These are phyloP conservation scores for Penaeus vannamei DNA, from an alignment of 1,140 invertebrate species.

Conservation along the genomic window DNA sequence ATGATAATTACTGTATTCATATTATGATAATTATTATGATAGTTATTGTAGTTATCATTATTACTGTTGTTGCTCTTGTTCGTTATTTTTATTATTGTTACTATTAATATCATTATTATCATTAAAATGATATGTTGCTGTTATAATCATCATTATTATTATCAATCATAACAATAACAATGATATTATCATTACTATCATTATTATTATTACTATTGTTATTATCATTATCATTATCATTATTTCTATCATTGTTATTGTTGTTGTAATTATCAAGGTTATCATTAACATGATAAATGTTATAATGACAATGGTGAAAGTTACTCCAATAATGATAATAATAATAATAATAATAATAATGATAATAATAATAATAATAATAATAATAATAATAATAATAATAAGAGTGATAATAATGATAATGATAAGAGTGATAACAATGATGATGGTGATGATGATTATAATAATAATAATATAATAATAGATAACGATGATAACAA, in stretches of 20 bases:
- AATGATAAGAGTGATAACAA: not conserved
- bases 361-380: not conserved
- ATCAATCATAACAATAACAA: too few species aligned
- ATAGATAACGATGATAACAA: not conserved
- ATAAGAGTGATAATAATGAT: not conserved
- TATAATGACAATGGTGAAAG: not conserved
- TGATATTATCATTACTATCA: not conserved
- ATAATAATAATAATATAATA: conserved; percentile 11
- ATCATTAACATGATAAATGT: not conserved
- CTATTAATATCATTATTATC: conserved; percentile 9
- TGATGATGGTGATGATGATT: not conserved
- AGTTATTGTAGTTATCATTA: too few species aligned
- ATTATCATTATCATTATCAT: not conserved
- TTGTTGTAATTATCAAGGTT: not conserved
- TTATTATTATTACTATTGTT: not conserved
- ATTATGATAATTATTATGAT: too few species aligned
- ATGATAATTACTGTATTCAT: too few species aligned
- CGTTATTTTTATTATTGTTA: conserved; percentile 9
- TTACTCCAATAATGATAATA: not conserved
- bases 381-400: not conserved
- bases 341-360: conserved; percentile 1
- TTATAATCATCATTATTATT: conserved; percentile 9
- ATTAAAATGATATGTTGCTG: too few species aligned
- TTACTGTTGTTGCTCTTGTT: conserved; percentile 7
- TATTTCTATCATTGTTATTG: not conserved